A percentile compares a stretch with the other conserved stretches of the same genome.
phyloP scores from a whole-genome alignment of 2,113 vertebrate genomes.

The Pogona vitticeps region DNA sequence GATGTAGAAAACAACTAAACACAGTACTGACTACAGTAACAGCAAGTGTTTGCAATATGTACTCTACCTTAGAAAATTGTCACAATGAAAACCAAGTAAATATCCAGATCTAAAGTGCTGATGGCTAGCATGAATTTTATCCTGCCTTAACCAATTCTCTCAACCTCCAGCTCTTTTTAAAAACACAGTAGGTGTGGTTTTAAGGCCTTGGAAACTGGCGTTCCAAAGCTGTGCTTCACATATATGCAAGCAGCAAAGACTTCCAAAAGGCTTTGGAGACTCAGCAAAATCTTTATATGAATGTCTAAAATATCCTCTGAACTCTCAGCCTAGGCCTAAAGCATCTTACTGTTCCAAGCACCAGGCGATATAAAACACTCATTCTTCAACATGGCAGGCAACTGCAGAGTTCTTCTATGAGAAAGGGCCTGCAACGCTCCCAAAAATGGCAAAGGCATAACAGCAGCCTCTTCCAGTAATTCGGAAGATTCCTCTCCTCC shows the following conservation, averaged over 20 bases:
- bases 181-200: not conserved
- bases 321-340: not conserved
- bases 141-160: too few relatives aligned
- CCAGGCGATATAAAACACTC: not conserved
- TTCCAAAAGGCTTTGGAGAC: not conserved
- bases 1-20: not conserved
- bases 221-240: not conserved
- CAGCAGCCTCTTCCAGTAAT: not conserved
- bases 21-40: not conserved
- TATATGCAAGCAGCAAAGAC: not conserved
- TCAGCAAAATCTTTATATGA: not conserved
- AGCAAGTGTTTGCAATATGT: not conserved
- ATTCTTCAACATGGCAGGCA: slow-evolving; percentile 15
- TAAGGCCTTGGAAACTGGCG: not conserved
- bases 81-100: not conserved
- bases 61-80: not conserved
- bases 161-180: not conserved
- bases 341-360: not conserved
- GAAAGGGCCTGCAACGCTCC: not conserved
- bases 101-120: not conserved
- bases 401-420: not conserved
- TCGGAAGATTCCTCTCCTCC: not conserved
- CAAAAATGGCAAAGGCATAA: slow-evolving; percentile 1
- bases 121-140: not conserved
- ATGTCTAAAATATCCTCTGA: not conserved